Evolutionary conservation across 2,113 vertebrate species (phyloP).

Genomic region (Amblyopsis rosae): DNA sequence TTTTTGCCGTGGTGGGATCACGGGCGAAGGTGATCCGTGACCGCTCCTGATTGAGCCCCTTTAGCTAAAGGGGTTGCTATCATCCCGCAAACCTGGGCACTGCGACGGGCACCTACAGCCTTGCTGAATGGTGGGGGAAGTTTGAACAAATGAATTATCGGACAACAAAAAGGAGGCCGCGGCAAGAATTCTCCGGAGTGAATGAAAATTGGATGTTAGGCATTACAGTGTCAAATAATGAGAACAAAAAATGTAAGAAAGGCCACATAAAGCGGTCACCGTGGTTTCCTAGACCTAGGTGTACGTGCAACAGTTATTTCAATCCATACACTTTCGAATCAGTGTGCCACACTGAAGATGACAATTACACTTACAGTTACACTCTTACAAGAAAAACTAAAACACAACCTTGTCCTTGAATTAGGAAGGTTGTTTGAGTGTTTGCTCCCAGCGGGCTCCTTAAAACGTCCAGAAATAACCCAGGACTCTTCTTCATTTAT

Average conservation of each 20-base stretch:
- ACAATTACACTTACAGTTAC: constrained; percentile 19
- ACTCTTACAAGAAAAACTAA: constrained; percentile 37
- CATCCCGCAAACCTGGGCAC: constrained; percentile 40
- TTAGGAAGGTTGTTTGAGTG: constrained; percentile 39
- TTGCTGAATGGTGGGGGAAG: constrained; percentile 26
- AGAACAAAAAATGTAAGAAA: constrained; percentile 7
- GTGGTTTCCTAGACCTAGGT: constrained; percentile 17
- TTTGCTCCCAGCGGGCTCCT: constrained; percentile 51
- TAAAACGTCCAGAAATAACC: constrained; percentile 61
- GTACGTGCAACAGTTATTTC: constrained; percentile 27
- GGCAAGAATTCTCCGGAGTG: constrained; percentile 33
- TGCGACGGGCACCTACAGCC: constrained; percentile 8
- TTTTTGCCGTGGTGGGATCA: constrained; percentile 24
- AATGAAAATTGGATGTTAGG: constrained; percentile 32
- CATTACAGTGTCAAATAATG: constrained; percentile 31
- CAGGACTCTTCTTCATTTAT: constrained; percentile 41
- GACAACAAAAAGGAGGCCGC: constrained; percentile 49
- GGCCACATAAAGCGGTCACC: not conserved
- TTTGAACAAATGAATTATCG: too few relatives aligned
- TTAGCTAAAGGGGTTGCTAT: constrained; percentile 63
- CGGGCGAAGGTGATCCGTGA: constrained; percentile 45
- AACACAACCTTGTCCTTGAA: constrained; percentile 49
- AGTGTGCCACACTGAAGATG: constrained; percentile 18
- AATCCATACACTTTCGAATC: constrained; percentile 15
- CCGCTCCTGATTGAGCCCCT: constrained; percentile 56